These are phyloP conservation scores for Aproaerema taeniolella DNA, from an alignment of 2,888 invertebrate species.

Conservation along the genomic window DNA sequence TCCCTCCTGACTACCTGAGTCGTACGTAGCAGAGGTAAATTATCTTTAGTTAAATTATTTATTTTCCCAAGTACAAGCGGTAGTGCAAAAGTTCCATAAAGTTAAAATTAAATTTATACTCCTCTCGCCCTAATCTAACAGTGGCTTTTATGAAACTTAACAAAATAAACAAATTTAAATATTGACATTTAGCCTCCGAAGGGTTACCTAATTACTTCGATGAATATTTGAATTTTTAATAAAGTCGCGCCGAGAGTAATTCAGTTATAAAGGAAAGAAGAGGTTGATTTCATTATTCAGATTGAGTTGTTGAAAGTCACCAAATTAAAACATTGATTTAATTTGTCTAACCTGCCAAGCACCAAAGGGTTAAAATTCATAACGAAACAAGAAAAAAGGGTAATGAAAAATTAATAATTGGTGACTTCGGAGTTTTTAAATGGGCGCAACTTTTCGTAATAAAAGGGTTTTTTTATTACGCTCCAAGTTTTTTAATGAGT, in stretches of 20 bases:
- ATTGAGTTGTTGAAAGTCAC: conserved; percentile 46
- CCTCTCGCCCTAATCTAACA: too few relatives aligned
- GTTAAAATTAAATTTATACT: too few relatives aligned
- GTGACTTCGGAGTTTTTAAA: background rate
- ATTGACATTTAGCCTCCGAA: conserved; percentile 12
- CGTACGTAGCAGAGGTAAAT: too few relatives aligned
- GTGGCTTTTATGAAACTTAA: too few relatives aligned
- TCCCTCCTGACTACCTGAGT: too few relatives aligned
- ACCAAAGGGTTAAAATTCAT: background rate
- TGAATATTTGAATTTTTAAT: conserved; percentile 19
- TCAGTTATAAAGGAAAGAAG: conserved; percentile 44
- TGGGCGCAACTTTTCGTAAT: background rate
- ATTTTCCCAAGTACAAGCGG: too few relatives aligned
- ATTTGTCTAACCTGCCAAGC: conserved; percentile 32
- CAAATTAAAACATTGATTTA: conserved; percentile 54
- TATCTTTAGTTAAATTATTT: too few relatives aligned
- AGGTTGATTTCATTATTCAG: conserved; percentile 56
- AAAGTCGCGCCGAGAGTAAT: conserved; percentile 23
- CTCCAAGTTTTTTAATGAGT: background rate
- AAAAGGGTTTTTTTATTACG: background rate
- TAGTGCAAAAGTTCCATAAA: too few relatives aligned
- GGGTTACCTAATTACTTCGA: conserved; percentile 15
- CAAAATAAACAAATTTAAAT: conserved; percentile 11
- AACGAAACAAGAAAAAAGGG: conserved; percentile 6
- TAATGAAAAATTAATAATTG: conserved; percentile 4